Base-by-base conservation (phyloP, 2,888 invertebrate species). In the Ecdyonurus torrentis region DNA sequence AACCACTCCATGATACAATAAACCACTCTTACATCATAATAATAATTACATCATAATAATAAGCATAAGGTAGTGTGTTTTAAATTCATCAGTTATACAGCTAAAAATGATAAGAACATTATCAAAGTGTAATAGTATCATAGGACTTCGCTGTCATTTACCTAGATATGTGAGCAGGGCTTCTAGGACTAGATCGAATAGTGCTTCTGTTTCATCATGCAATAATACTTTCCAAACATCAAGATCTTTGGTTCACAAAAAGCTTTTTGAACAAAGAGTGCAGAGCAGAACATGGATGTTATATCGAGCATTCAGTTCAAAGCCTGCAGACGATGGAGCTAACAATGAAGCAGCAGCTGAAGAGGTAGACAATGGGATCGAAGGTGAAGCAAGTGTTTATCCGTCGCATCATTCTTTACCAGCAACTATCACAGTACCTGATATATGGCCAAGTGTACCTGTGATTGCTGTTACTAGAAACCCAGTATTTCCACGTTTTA, bases 401-500 rank as follows among this genome's bases (percentile, higher is more conserved):
- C 63, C 60, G 25, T 25, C 52, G 20, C 60, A 60, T 37, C 66
- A 66, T 59, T 58, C 66, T 15, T 67, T 92, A 66, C 90, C 94
- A 60, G 92, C 93, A 0, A 89, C 94, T 0, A 89, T 95, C 59
- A 89, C 90, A 19, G 90, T 99, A 25, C 98, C 98, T 0, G 97
- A 97, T 74, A 87, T 91, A 10, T 97, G 95, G 89, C 98, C 99
- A 0, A 88, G 91, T 73, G 86, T 99, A 22, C 99, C 99, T 2
- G 86, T 98, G 7, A 87, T 99, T 68, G 94, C 97, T 0, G 90
- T 98, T 67, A 87, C 82, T 70, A 83, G 95, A 68, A 93, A 96
- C 78, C 97, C 98, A 2, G 90, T 99, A 1, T 99, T 99, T 78
- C 99, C 99, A 22, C 84, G 93, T 69, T 99, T 99, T 75, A 95